Conservation (phyloP, 1,140 invertebrate species). For the Zaprionus camerounensis region DNA sequence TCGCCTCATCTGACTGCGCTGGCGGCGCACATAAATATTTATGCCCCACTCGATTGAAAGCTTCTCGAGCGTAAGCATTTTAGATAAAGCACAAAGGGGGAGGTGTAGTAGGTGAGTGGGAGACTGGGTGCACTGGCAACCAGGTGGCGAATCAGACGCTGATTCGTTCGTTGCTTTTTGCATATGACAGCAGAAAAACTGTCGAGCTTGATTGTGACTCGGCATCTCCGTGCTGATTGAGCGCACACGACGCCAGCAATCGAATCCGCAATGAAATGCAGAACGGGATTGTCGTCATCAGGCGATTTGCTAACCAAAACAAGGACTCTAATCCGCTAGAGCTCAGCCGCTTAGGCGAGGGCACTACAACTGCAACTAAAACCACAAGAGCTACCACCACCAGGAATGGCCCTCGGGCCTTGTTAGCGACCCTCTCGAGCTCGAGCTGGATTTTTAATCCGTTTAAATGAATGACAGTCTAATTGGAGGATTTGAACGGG, state of each 20-base stretch:
- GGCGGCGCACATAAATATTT: slow-evolving; percentile 68
- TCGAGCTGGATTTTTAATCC: slow-evolving; percentile 75
- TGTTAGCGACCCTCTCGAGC: slow-evolving; percentile 26
- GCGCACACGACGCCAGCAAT: slow-evolving; percentile 42
- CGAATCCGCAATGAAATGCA: slow-evolving; percentile 12
- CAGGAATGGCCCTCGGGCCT: slow-evolving; percentile 31
- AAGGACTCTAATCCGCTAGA: slow-evolving; percentile 70
- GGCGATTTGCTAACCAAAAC: slow-evolving; percentile 78
- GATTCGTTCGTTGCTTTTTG: slow-evolving; percentile 59
- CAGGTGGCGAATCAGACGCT: slow-evolving; percentile 37
- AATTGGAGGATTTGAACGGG: slow-evolving; percentile 81
- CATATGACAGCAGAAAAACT: slow-evolving; percentile 77
- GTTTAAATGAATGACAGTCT: slow-evolving; percentile 84
- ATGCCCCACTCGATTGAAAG: slow-evolving; percentile 75
- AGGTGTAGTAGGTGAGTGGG: not conserved
- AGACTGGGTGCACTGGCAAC: not conserved
- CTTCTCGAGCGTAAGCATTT: slow-evolving; percentile 83
- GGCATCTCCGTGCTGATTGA: slow-evolving; percentile 62
- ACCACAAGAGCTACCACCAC: slow-evolving; percentile 62
- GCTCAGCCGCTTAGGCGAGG: slow-evolving; percentile 33
- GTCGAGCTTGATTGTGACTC: slow-evolving; percentile 64
- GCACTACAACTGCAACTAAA: slow-evolving; percentile 43
- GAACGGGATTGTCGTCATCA: slow-evolving; percentile 47
- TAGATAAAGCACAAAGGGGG: slow-evolving; percentile 69
- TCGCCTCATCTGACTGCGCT: not conserved